Conservation (phyloP, 1,140 invertebrate species). For the Argopecten irradians region DNA sequence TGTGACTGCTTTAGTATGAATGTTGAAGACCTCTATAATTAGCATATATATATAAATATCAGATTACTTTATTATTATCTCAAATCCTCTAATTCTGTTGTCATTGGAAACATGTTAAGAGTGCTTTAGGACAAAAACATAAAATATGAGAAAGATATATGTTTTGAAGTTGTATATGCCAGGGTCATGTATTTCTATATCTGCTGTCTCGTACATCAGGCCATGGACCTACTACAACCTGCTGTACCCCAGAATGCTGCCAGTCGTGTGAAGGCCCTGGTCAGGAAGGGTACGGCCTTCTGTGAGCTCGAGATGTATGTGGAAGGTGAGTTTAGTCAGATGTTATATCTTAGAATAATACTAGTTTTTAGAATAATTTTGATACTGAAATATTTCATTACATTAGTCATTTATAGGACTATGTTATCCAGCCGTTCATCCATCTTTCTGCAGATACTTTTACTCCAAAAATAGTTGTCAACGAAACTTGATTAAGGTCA, state of each 20-base stretch:
- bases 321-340: conserved; percentile 78
- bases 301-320: conserved; percentile 84
- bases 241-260: conserved; percentile 84
- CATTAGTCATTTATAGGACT: not conserved
- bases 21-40: no score
- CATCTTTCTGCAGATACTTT: no score
- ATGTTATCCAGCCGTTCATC: not conserved
- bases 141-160: not conserved
- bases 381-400: not conserved
- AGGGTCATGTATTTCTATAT: not conserved
- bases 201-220: conserved; percentile 76
- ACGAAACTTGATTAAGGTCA: no score
- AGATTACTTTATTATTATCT: no score
- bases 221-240: conserved; percentile 85
- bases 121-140: no score
- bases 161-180: not conserved
- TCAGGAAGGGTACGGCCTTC: conserved; percentile 84
- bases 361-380: not conserved
- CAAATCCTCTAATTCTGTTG: no score
- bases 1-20: no score
- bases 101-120: no score
- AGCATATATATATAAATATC: no score
- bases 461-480: no score
- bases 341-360: not conserved
- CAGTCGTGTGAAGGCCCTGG: conserved; percentile 84